Evolutionary conservation across 1,140 invertebrate genomes (phyloP).

Genomic region (Amyelois transitella): DNA sequence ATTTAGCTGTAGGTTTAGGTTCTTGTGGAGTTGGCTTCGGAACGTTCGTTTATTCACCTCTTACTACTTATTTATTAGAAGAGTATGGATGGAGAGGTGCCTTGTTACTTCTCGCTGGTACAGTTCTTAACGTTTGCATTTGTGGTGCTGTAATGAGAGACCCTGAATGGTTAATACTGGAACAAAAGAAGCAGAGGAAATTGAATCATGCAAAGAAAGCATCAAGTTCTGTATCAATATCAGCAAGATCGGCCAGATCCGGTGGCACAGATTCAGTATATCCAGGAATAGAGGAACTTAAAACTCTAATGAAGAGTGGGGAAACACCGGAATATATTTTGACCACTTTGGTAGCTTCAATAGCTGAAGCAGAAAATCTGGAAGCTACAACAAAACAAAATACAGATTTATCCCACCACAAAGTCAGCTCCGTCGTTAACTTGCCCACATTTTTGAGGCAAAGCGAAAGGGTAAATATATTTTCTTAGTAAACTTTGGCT

Average conservation of each 20-base stretch:
- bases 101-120: conserved; percentile 85
- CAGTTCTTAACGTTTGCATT: conserved; percentile 91
- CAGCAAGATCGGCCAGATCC: conserved; percentile 66
- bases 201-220: conserved; percentile 62
- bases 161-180: conserved; percentile 83
- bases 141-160: conserved; percentile 92
- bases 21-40: conserved; percentile 93
- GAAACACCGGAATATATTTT: conserved; percentile 82
- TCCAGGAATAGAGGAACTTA: conserved; percentile 80
- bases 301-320: conserved; percentile 80
- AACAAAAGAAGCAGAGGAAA: conserved; percentile 75
- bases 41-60: conserved; percentile 88
- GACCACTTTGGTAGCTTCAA: conserved; percentile 78
- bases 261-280: conserved; percentile 73
- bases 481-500: no score
- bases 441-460: conserved; percentile 86
- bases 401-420: conserved; percentile 58
- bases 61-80: conserved; percentile 82
- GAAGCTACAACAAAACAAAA: conserved; percentile 67
- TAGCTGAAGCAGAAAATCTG: conserved; percentile 65
- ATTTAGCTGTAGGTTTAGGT: conserved; percentile 93
- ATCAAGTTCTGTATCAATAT: conserved; percentile 72
- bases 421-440: conserved; percentile 81
- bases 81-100: conserved; percentile 92
- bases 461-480: conserved; percentile 79